Percentiles rank a stretch among this genome's conserved stretches.
Evolutionary conservation across 1,140 invertebrate species (phyloP).

Genomic region (Bombus vancouverensis): DNA sequence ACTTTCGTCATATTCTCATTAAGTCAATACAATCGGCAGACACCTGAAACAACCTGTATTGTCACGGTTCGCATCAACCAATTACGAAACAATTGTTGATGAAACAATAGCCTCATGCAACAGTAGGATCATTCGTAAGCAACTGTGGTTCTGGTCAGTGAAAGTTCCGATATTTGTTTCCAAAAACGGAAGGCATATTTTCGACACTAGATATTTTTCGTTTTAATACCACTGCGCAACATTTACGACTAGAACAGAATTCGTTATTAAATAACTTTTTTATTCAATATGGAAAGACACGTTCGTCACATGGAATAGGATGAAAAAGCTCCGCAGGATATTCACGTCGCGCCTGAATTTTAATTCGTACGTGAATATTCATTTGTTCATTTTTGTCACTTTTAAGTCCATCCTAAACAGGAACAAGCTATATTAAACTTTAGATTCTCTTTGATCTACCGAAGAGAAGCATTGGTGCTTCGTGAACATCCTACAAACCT

Average conservation of each 20-base stretch:
- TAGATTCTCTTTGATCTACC: neutral
- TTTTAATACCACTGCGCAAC: neutral
- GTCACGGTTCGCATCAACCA: constrained; percentile 29
- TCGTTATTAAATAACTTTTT: neutral
- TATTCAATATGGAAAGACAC: neutral
- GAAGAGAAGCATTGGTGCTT: neutral
- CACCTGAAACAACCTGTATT: neutral
- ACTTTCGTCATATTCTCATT: neutral
- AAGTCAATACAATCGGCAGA: neutral
- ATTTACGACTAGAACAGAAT: neutral
- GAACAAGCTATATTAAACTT: neutral
- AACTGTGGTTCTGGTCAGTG: constrained; percentile 6
- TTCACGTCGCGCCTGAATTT: neutral
- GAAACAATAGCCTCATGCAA: constrained; percentile 39
- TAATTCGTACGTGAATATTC: neutral
- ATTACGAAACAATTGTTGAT: constrained; percentile 31
- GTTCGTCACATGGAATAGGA: neutral
- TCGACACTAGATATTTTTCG: neutral
- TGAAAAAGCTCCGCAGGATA: neutral
- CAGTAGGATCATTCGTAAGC: constrained; percentile 30
- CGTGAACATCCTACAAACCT: neutral
- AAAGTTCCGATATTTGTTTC: constrained; percentile 33
- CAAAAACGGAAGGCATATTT: constrained; percentile 30
- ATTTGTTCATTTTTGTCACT: no score
- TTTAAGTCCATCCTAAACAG: neutral